phyloP scores from a whole-genome alignment of 2,888 invertebrate genomes.

The Frankliniella fusca region DNA sequence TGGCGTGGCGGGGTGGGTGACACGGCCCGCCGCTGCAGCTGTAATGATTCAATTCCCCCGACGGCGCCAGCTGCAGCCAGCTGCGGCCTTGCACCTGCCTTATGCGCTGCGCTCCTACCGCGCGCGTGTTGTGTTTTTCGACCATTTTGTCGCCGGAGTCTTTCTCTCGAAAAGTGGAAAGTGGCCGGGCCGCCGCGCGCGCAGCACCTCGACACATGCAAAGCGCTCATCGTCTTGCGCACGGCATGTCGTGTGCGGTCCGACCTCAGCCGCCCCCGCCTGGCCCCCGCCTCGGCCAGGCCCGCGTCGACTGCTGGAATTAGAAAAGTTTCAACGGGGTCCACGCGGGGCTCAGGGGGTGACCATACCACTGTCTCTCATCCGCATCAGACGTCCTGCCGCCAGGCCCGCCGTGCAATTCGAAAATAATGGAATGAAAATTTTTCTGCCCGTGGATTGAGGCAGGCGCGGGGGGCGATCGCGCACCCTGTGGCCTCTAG shows the following conservation, averaged over 20 bases:
- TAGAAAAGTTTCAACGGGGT: not conserved
- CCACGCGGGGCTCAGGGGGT: not conserved
- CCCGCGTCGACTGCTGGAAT: not conserved
- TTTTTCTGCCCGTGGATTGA: too few species aligned
- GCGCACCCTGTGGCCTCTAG: too few species aligned
- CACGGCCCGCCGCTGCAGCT: too few species aligned
- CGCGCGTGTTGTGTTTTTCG: too few species aligned
- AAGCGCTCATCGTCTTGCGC: not conserved
- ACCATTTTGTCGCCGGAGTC: too few species aligned
- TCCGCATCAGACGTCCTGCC: not conserved
- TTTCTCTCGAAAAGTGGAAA: too few species aligned
- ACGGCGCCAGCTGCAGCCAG: not conserved
- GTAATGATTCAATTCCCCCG: slow-evolving; percentile 5
- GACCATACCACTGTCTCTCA: not conserved
- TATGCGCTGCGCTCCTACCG: too few species aligned
- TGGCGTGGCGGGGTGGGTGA: not conserved
- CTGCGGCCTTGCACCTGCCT: not conserved
- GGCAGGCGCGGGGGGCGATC: too few species aligned
- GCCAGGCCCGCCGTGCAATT: not conserved
- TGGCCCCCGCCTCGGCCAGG: not conserved
- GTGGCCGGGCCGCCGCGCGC: not conserved
- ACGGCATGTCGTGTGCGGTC: not conserved
- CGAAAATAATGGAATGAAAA: too few species aligned
- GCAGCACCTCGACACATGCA: not conserved
- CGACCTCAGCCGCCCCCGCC: too few species aligned